phyloP scores from a whole-genome alignment of 1,140 invertebrate genomes.

The Diplogasteroides magnus region DNA sequence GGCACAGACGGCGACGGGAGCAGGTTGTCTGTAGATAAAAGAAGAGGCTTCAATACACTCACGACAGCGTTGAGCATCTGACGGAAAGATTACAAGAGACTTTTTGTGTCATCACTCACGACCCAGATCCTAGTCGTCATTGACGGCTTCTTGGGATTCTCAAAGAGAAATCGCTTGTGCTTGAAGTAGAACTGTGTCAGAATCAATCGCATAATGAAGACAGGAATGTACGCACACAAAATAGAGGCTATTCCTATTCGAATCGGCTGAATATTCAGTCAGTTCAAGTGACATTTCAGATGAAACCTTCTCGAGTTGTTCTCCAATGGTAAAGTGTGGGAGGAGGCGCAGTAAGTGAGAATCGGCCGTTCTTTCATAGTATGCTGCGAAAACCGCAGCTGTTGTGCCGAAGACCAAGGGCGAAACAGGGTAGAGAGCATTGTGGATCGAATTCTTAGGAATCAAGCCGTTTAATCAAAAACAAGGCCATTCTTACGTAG shows the following conservation, averaged over 20 bases:
- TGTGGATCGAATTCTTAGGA: too few relatives aligned
- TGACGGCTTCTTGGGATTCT: conserved; percentile 47
- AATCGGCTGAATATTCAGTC: conserved; percentile 11
- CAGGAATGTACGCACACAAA: conserved; percentile 37
- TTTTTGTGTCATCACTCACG: conserved; percentile 28
- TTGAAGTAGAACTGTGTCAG: conserved; percentile 40
- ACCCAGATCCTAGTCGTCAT: conserved; percentile 46
- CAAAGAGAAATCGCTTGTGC: conserved; percentile 48
- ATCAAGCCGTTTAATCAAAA: too few relatives aligned
- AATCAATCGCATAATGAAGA: conserved; percentile 41
- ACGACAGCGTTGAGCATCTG: conserved; percentile 15
- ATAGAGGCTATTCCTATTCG: conserved; percentile 20
- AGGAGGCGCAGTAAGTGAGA: too few relatives aligned
- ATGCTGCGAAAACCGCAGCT: too few relatives aligned
- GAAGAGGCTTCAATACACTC: conserved; percentile 23
- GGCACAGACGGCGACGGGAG: conserved; percentile 43
- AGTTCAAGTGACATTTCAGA: too few relatives aligned
- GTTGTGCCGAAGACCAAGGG: too few relatives aligned
- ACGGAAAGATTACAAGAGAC: background rate
- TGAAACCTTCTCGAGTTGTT: too few relatives aligned
- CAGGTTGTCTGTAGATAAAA: conserved; percentile 40
- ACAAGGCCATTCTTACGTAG: too few relatives aligned
- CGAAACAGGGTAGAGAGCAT: too few relatives aligned
- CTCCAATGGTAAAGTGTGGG: too few relatives aligned
- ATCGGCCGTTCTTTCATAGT: too few relatives aligned